phyloP scores from a whole-genome alignment of 2,888 invertebrate species.

The Drosophila crucigera region DNA sequence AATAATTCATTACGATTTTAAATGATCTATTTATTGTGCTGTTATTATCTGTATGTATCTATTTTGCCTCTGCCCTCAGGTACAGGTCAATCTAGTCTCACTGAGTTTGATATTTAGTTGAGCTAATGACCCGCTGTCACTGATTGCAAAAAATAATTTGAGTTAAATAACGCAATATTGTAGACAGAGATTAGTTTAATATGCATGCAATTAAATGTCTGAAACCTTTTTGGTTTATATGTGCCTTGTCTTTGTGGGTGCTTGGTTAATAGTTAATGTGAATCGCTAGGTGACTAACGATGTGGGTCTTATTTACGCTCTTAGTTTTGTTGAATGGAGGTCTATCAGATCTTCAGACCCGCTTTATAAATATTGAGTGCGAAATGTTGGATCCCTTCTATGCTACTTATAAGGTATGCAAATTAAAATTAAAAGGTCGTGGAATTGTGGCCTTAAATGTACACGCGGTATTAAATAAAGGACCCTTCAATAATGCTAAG shows the following conservation, averaged over 20 bases:
- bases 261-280: neutral
- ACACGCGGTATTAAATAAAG: neutral
- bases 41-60: neutral
- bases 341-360: neutral
- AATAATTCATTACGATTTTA: neutral
- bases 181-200: neutral
- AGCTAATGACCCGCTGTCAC: neutral
- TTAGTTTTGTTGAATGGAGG: neutral
- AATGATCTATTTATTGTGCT: neutral
- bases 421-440: slow-evolving; percentile 24
- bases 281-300: neutral
- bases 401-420: slow-evolving; percentile 1
- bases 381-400: neutral
- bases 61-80: neutral
- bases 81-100: neutral
- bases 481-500: slow-evolving; percentile 10
- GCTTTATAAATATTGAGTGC: slow-evolving; percentile 28
- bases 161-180: neutral
- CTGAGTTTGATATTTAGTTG: neutral
- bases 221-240: neutral
- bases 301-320: neutral
- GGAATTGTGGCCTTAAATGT: slow-evolving; percentile 30
- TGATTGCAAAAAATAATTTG: neutral
- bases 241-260: neutral
- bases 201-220: too few relatives aligned